Evolutionary conservation across 2,888 invertebrate species (phyloP).

Genomic region (Drosophila pseudotakahashii): DNA sequence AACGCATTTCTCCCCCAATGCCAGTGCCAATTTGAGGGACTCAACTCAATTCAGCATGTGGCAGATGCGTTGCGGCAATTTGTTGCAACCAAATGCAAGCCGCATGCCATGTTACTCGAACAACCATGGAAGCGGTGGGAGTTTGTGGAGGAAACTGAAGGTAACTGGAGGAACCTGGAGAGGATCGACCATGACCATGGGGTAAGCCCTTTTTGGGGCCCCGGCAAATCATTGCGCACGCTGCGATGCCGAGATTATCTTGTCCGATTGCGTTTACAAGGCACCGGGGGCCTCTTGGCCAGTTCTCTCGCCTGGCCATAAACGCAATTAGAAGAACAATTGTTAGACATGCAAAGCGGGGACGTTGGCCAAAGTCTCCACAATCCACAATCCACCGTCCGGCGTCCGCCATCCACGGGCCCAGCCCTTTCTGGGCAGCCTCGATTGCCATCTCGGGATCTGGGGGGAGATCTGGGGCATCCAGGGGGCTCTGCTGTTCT

Average conservation of each 20-base stretch:
- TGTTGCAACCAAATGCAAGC: slow-evolving; percentile 50
- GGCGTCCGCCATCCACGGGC: slow-evolving; percentile 7
- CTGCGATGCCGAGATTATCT: slow-evolving; percentile 66
- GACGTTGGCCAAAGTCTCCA: slow-evolving; percentile 14
- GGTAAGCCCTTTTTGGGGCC: slow-evolving; percentile 65
- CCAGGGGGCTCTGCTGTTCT: slow-evolving; percentile 3
- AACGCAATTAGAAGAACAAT: slow-evolving; percentile 81
- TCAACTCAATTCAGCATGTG: slow-evolving; percentile 52
- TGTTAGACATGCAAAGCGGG: slow-evolving; percentile 78
- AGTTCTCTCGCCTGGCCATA: slow-evolving; percentile 63
- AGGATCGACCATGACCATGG: slow-evolving; percentile 16
- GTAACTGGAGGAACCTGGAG: neutral
- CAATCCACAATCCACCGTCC: slow-evolving; percentile 5
- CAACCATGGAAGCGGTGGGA: slow-evolving; percentile 14
- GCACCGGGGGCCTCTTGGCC: slow-evolving; percentile 46
- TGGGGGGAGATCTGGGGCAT: slow-evolving; percentile 6
- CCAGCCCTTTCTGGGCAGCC: slow-evolving; percentile 50
- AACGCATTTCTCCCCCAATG: slow-evolving; percentile 62
- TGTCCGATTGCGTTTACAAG: slow-evolving; percentile 79
- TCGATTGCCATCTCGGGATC: slow-evolving; percentile 64
- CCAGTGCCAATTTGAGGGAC: slow-evolving; percentile 65
- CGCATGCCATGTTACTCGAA: slow-evolving; percentile 53
- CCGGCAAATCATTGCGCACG: slow-evolving; percentile 47
- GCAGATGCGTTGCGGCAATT: slow-evolving; percentile 49
- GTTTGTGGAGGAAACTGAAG: slow-evolving; percentile 2